phyloP scores from a whole-genome alignment of 2,113 vertebrate genomes.

The Pelvicachromis taeniatus region DNA sequence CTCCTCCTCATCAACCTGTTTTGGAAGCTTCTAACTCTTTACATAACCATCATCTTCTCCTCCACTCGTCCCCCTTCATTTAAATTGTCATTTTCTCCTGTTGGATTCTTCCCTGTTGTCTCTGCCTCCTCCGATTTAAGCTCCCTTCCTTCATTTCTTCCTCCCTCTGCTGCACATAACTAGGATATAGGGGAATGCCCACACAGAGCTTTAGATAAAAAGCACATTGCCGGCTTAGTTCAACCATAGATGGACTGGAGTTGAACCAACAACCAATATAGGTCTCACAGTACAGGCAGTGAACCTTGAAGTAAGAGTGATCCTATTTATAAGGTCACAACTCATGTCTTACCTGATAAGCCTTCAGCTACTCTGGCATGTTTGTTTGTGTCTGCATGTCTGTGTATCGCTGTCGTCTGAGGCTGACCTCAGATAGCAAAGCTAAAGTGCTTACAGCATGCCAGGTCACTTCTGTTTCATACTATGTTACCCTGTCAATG shows the following conservation, averaged over 20 bases:
- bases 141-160: conserved; percentile 3
- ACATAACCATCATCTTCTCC: conserved; percentile 9
- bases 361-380: not conserved
- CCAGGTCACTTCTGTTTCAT: conserved; percentile 23
- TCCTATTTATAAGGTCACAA: conserved; percentile 23
- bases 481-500: not conserved
- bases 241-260: conserved; percentile 8
- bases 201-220: conserved; percentile 44
- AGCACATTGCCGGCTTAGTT: conserved; percentile 23
- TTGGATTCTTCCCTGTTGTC: conserved; percentile 1
- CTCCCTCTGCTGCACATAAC: conserved; percentile 29
- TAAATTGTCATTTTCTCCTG: conserved; percentile 16
- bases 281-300: not conserved
- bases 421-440: conserved; percentile 4
- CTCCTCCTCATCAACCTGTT: conserved; percentile 18
- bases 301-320: not conserved
- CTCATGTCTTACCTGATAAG: not conserved
- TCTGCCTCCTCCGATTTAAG: conserved; percentile 28
- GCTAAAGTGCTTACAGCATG: not conserved
- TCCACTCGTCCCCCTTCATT: not conserved
- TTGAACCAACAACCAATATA: conserved; percentile 28
- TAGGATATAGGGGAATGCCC: conserved; percentile 28
- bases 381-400: not conserved
- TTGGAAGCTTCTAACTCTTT: conserved; percentile 2
- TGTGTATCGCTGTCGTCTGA: not conserved